Evolutionary conservation across 1,140 invertebrate genomes (phyloP).

Genomic region (Aphis craccivora): DNA sequence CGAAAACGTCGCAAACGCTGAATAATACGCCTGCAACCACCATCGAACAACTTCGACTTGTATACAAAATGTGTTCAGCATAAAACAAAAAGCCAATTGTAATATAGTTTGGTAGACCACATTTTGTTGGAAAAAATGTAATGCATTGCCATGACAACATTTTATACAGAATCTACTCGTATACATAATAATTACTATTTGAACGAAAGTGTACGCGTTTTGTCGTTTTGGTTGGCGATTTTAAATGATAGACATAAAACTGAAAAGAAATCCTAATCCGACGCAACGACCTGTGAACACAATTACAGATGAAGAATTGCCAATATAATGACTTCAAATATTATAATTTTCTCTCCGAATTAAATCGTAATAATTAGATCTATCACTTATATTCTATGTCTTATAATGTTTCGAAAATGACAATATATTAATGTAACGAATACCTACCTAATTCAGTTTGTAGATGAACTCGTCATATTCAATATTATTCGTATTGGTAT

Average conservation of each 20-base stretch:
- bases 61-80: background rate
- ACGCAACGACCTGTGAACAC: conserved; percentile 49
- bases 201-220: conserved; percentile 43
- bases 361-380: background rate
- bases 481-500: background rate
- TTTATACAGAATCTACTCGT: background rate
- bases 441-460: too few relatives aligned
- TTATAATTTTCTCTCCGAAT: conserved; percentile 27
- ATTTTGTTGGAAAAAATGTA: background rate
- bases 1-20: background rate
- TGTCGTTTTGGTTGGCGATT: conserved; percentile 43
- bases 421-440: background rate
- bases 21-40: background rate
- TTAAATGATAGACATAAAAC: background rate
- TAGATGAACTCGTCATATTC: background rate
- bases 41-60: background rate
- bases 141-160: background rate
- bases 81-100: background rate
- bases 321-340: background rate
- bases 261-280: conserved; percentile 52
- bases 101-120: background rate
- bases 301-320: background rate
- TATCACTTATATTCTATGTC: background rate
- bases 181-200: conserved; percentile 5
- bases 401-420: background rate